Conservation (phyloP, 2,797 vertebrate species). For the Tympanoctomys barrerae region DNA sequence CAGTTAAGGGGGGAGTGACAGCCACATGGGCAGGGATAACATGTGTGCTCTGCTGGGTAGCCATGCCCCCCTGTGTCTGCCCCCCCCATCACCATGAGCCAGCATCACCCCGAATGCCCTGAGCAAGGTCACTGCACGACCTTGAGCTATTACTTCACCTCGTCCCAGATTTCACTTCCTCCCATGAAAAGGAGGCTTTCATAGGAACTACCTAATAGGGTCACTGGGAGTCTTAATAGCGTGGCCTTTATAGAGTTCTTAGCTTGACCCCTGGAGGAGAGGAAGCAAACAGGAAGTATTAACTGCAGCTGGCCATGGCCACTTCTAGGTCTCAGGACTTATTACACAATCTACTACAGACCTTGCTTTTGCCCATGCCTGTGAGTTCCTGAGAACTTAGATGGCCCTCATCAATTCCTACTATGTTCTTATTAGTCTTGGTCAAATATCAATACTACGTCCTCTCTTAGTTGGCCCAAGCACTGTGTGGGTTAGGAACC, state of each 20-base stretch:
- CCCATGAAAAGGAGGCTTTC: neutral
- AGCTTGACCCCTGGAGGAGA: neutral
- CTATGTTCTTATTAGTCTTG: neutral
- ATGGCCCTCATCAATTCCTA: neutral
- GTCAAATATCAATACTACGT: neutral
- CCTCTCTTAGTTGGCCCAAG: neutral
- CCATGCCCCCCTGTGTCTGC: neutral
- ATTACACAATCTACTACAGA: neutral
- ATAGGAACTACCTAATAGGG: neutral
- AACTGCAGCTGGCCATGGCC: no score
- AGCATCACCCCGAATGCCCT: neutral
- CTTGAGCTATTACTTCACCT: neutral
- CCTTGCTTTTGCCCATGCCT: neutral
- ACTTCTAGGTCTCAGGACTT: neutral
- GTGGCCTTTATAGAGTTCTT: neutral
- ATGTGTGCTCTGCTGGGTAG: neutral
- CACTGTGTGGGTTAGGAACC: neutral
- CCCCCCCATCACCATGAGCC: neutral
- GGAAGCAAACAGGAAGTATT: neutral
- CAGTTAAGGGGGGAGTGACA: neutral
- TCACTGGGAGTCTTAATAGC: neutral
- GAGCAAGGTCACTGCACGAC: neutral
- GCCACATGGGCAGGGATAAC: neutral
- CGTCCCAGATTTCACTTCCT: neutral
- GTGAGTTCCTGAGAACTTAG: neutral